Evolutionary conservation across 2,888 invertebrate species (phyloP), one percentile per base, ranked within the genome.

Genomic region (Crocallis elinguaria): DNA sequence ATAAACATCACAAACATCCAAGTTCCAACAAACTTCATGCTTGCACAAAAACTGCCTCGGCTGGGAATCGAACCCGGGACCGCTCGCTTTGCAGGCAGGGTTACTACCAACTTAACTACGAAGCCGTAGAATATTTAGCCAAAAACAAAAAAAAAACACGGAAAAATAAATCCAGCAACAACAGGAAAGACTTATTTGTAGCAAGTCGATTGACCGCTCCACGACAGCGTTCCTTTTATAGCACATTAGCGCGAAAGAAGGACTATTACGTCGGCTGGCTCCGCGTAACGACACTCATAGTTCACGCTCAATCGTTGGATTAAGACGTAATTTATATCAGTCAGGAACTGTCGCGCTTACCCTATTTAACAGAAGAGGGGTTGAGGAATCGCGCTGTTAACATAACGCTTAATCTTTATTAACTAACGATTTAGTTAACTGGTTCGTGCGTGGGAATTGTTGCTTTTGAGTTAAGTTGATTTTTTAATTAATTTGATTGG

Each of bases 291-390:
- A 86, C 78, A 51, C 67, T 72, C 79, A 86, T 87, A 87, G 84
- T 84, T 88, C 86, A 86, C 81, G 81, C 83, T 82, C 82, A 83
- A 83, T 85, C 85, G 84, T 79, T 68, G 82, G 84, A 84, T 83
- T 85, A 84, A 79, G 82, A 75, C 69, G 71, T 79, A 70, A 85
- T 85, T 85, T 85, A 79, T 86, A 83, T 79, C 75, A 81, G 80
- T 80, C 83, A 66, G 62, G 71, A 77, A 79, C 81, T 77, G 82
- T 77, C 75, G 74, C 73, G 66, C 67, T 73, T 72, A 72, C 78
- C 79, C 79, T 78, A 79, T 78, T 77, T 75, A 78, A 73, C 68
- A 66, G 73, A 71, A 63, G 69, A 66, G 64, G 66, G 64, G 70
- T 66, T 73, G 71, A 75, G 64, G 71, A 75, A 74, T 75, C 66